Evolutionary conservation across 2,113 vertebrate genomes (phyloP).

Genomic region (Lepus americanus): DNA sequence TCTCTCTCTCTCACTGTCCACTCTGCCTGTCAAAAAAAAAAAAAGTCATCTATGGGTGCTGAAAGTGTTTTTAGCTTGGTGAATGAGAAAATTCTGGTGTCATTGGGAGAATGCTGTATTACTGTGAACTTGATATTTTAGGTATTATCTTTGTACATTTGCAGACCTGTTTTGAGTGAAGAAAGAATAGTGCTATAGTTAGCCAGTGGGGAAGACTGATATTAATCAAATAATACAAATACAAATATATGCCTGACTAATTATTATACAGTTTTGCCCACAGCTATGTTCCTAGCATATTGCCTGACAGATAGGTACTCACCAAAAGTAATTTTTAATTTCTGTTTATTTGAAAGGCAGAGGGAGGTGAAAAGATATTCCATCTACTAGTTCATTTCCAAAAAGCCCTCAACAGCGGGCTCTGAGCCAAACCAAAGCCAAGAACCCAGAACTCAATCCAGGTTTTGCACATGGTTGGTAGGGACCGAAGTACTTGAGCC

Average conservation of each 20-base stretch:
- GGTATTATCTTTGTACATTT: conserved; percentile 1
- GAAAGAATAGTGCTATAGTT: conserved; percentile 19
- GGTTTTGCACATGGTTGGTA: too few relatives aligned
- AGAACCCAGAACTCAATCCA: too few relatives aligned
- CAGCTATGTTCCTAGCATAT: neutral
- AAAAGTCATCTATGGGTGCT: neutral
- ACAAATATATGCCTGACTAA: neutral
- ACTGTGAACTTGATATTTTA: neutral
- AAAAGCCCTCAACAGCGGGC: too few relatives aligned
- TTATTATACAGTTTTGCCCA: neutral
- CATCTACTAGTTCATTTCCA: too few relatives aligned
- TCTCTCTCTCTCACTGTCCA: too few relatives aligned
- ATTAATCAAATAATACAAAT: conserved; percentile 18
- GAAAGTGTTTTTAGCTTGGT: conserved; percentile 34
- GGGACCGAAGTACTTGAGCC: too few relatives aligned
- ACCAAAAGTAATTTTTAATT: neutral
- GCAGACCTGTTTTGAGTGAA: neutral
- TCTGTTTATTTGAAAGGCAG: too few relatives aligned
- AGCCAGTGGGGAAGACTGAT: neutral
- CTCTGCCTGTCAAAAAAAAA: too few relatives aligned
- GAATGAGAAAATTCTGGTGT: conserved; percentile 13
- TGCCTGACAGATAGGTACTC: neutral
- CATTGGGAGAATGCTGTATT: neutral
- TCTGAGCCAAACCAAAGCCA: too few relatives aligned
- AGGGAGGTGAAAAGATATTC: too few relatives aligned